Base-by-base conservation (phyloP, 2,113 vertebrate species). In the Bostrychus sinensis region DNA sequence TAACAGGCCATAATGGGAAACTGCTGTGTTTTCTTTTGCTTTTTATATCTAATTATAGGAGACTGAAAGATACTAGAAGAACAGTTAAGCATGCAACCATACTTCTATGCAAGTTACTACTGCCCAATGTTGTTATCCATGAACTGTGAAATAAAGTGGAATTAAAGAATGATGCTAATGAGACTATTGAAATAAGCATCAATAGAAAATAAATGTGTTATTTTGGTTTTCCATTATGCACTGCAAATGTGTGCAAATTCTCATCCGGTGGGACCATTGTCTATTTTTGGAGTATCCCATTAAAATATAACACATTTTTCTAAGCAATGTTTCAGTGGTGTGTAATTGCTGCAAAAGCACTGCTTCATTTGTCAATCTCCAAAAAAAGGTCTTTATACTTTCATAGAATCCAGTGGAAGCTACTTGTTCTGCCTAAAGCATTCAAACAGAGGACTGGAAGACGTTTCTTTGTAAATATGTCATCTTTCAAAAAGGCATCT, bases 1-100 rank as follows among this genome's bases (percentile, higher is more conserved):
- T 2, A 32, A 32, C 5, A 32, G 48, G 48, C 14, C 16, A 2
- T 51, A 28, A 51, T 51, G 48, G 26, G 25, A 25, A 51, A 51
- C 48, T 51, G 25, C 48, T 51, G 48, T 51, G 48, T 51, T 51
- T 51, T 51, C 48, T 30, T 51, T 51, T 30, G 14, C 25, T 7
- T 30, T 51, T 51, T 28, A 28, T 9, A 30, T 51, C 48, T 51
- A 26, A 51, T 51, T 28, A 51, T 51, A 51, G 48, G 14, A 8
- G 25, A 28, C 3, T 7, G 23, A 14, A n/a, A 23, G 23, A 51
- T n/a, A 28, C 12, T 5, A 6, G 10, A 6, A 11, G 45, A 14
- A 3, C 45, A 6, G 22, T 25, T 48, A 20, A n/a, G n/a, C 20
- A 48, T 25, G 22, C 45, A 25, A 48, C n/a, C 28, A 30, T 30